Evolutionary conservation across 2,797 vertebrate genomes (phyloP).

Genomic region (Choloepus didactylus): DNA sequence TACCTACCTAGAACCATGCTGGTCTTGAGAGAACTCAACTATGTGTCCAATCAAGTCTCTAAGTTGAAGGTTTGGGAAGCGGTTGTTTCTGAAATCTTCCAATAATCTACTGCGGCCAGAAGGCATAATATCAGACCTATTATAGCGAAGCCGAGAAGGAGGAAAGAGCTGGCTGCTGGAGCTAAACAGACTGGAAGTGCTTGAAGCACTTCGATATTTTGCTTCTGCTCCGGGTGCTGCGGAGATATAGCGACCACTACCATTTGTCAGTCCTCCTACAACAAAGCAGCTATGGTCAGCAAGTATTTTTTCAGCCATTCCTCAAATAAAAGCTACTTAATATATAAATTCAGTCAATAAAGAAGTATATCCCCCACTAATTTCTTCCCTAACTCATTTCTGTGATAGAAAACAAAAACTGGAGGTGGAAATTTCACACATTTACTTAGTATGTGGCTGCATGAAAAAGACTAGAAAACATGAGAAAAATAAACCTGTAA

Average conservation of each 20-base stretch:
- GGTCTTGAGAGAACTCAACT: constrained; percentile 99
- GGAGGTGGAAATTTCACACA: not conserved
- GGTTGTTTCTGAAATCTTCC: constrained; percentile 99
- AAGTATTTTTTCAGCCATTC: constrained; percentile 10
- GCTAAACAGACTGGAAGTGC: constrained; percentile 97
- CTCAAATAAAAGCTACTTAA: constrained; percentile 78
- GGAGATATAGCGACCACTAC: constrained; percentile 98
- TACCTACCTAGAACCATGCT: constrained; percentile 97
- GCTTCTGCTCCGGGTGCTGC: constrained; percentile 98
- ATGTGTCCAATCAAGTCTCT: constrained; percentile 98
- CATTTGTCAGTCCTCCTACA: constrained; percentile 97
- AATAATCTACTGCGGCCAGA: constrained; percentile 96
- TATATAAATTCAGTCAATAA: constrained; percentile 77
- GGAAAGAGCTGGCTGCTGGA: constrained; percentile 99
- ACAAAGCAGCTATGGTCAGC: constrained; percentile 88
- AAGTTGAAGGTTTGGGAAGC: constrained; percentile 98
- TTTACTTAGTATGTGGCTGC: not conserved
- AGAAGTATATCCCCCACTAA: constrained; percentile 61
- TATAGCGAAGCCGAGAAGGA: constrained; percentile 96
- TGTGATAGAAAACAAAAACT: constrained; percentile 56
- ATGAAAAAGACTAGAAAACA: not conserved
- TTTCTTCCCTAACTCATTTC: constrained; percentile 62
- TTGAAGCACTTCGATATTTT: constrained; percentile 95
- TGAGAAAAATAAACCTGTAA: constrained; percentile 6
- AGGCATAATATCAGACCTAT: constrained; percentile 97